Evolutionary conservation across 2,113 vertebrate species (phyloP).

Genomic region (Aphelocoma coerulescens): DNA sequence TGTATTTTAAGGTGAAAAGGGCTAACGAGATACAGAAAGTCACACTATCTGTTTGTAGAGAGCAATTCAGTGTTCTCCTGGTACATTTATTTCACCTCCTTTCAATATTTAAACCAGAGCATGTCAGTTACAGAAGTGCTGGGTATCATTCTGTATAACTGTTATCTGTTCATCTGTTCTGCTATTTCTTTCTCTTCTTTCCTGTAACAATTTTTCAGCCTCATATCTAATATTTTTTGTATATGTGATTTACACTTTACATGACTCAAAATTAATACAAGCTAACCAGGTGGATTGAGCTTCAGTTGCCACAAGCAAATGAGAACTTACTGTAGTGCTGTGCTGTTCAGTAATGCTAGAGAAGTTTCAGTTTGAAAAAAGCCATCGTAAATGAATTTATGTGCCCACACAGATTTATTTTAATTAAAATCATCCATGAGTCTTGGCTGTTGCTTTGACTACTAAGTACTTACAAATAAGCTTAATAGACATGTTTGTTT

Average conservation of each 20-base stretch:
- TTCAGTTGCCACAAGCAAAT: background rate
- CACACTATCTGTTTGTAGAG: background rate
- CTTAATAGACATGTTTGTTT: slow-evolving; percentile 66
- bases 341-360: background rate
- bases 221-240: background rate
- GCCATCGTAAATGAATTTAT: background rate
- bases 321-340: background rate
- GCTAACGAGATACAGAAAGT: background rate
- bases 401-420: slow-evolving; percentile 61
- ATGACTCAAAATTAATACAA: background rate
- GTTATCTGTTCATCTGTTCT: background rate
- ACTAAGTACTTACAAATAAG: slow-evolving; percentile 64
- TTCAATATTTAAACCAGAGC: background rate
- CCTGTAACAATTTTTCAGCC: background rate
- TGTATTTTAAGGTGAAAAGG: background rate
- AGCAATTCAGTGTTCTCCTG: background rate
- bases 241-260: background rate
- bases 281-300: background rate
- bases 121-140: background rate
- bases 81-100: background rate
- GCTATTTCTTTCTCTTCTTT: background rate
- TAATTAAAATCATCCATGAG: slow-evolving; percentile 68
- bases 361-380: slow-evolving; percentile 27
- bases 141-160: background rate
- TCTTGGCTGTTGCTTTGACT: slow-evolving; percentile 53